A percentile compares a stretch with the other conserved stretches of the same genome.
These are phyloP conservation scores for Physocephala rufipes DNA, from an alignment of 2,888 invertebrate species.

Conservation along the genomic window DNA sequence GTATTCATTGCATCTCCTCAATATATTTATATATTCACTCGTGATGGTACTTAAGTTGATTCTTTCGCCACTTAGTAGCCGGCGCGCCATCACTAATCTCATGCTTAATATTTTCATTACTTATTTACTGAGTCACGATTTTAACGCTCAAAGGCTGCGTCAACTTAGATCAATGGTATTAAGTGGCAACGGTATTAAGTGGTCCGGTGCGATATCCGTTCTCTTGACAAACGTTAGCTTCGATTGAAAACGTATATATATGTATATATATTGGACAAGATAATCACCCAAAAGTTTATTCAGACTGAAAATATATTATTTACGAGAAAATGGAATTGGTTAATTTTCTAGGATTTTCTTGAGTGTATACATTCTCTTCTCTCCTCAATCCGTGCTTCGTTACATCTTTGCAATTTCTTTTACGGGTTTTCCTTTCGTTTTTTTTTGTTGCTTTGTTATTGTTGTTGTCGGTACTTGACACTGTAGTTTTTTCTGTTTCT, in stretches of 20 bases:
- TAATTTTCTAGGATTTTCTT: too few relatives aligned
- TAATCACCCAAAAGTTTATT: conserved; percentile 18
- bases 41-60: not conserved
- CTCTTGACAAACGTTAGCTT: not conserved
- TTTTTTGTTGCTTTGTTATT: not conserved
- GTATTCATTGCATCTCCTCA: not conserved
- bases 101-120: conserved; percentile 22
- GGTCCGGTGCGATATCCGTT: not conserved
- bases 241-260: too few relatives aligned
- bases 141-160: conserved; percentile 15
- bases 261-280: conserved; percentile 28
- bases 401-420: too few relatives aligned
- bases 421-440: not conserved
- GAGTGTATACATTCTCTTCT: not conserved
- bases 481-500: not conserved
- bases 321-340: not conserved
- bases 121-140: conserved; percentile 32
- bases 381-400: not conserved
- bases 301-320: not conserved
- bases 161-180: conserved; percentile 22
- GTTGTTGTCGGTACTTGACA: too few relatives aligned
- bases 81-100: conserved; percentile 18
- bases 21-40: not conserved
- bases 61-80: conserved; percentile 1
- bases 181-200: not conserved